Percentiles rank a stretch among this genome's conserved stretches.
phyloP scores from a whole-genome alignment of 2,888 invertebrate genomes.

The Troides oblongomaculatus region DNA sequence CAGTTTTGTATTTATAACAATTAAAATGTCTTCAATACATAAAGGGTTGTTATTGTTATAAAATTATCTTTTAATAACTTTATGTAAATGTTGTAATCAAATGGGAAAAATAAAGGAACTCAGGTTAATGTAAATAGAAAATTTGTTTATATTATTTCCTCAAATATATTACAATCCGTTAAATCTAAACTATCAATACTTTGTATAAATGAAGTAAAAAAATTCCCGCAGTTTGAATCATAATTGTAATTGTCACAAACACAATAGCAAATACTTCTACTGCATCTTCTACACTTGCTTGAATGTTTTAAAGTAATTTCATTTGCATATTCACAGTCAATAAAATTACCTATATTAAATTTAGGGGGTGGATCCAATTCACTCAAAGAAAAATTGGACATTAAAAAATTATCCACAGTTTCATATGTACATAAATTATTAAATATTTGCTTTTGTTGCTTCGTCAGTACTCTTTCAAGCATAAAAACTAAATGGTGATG shows the following conservation, averaged over 20 bases:
- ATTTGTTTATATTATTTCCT: conserved; percentile 39
- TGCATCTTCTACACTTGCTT: conserved; percentile 65
- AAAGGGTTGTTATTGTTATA: neutral
- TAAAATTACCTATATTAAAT: conserved; percentile 52
- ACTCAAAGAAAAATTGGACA: conserved; percentile 68
- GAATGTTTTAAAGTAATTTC: conserved; percentile 66
- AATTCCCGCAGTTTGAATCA: conserved; percentile 55
- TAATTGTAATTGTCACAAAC: conserved; percentile 59
- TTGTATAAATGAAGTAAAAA: conserved; percentile 59
- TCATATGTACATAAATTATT: conserved; percentile 86
- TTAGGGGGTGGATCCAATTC: conserved; percentile 48
- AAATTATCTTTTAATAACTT: neutral
- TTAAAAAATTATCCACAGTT: conserved; percentile 86
- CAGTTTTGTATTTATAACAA: too few relatives aligned
- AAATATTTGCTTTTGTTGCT: conserved; percentile 86
- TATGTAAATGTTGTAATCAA: too few relatives aligned
- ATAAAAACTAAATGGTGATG: conserved; percentile 98
- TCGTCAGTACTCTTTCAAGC: conserved; percentile 90
- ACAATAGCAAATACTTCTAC: conserved; percentile 64
- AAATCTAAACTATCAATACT: conserved; percentile 60
- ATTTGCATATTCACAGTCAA: conserved; percentile 62
- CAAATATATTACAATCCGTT: conserved; percentile 69
- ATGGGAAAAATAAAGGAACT: neutral
- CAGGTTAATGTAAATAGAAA: neutral
- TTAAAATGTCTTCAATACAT: neutral